These are phyloP conservation scores for Drosophila sp. DNA, from an alignment of 1,140 invertebrate genomes.

Conservation along the genomic window DNA sequence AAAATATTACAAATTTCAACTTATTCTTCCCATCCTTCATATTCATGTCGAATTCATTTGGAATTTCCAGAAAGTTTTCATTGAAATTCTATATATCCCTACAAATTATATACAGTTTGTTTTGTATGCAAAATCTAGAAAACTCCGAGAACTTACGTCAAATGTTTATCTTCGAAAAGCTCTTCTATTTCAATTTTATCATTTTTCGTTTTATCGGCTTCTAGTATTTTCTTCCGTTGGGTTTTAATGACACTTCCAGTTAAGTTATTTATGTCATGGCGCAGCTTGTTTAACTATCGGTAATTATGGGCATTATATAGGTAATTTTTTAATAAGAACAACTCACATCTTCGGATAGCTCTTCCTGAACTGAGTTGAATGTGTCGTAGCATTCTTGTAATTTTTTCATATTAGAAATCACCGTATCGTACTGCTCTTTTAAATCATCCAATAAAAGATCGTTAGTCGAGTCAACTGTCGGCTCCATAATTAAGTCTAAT, in stretches of 20 bases:
- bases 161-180: not conserved
- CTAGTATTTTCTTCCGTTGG: not conserved
- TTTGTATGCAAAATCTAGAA: not conserved
- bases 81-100: not conserved
- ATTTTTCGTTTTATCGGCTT: not conserved
- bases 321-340: not conserved
- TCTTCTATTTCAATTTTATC: not conserved
- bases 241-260: not conserved
- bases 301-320: not conserved
- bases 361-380: not conserved
- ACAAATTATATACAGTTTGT: not conserved
- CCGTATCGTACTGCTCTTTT: not conserved
- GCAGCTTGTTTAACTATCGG: not conserved
- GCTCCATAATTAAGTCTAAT: not conserved
- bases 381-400: not conserved
- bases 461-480: not conserved
- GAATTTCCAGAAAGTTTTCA: not conserved
- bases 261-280: not conserved
- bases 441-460: not conserved
- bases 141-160: not conserved
- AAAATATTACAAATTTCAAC: not conserved
- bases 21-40: not conserved
- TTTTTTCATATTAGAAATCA: not conserved
- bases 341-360: not conserved
- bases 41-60: not conserved